Percentiles rank a stretch among this genome's conserved stretches.
Evolutionary conservation across 2,113 vertebrate species (phyloP).

Genomic region (Chaenocephalus aceratus): DNA sequence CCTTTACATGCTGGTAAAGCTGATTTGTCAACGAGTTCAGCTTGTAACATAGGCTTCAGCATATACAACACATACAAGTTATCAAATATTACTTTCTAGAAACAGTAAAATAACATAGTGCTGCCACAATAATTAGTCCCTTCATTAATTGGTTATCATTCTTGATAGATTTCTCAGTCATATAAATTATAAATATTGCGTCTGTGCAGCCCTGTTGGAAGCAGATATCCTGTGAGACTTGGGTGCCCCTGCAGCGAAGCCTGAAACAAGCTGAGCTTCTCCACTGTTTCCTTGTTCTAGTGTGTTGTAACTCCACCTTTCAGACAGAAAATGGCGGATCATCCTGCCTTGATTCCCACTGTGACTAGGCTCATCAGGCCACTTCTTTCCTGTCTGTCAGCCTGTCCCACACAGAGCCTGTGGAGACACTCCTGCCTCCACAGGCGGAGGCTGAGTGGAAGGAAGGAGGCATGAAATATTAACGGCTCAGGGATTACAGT

Average conservation of each 20-base stretch:
- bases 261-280: not conserved
- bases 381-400: slow-evolving; percentile 1
- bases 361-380: slow-evolving; percentile 4
- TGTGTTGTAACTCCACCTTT: not conserved
- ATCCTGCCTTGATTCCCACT: not conserved
- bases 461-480: slow-evolving; percentile 76
- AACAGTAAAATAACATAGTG: not conserved
- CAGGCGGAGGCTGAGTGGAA: slow-evolving; percentile 30
- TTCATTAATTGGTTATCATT: not conserved
- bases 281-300: not conserved
- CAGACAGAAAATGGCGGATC: slow-evolving; percentile 22
- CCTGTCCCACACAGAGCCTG: slow-evolving; percentile 26
- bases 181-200: too few relatives aligned
- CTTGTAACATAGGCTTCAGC: not conserved
- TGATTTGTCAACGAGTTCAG: slow-evolving; percentile 13
- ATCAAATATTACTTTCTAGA: not conserved
- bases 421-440: slow-evolving; percentile 52
- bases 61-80: not conserved
- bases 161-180: not conserved
- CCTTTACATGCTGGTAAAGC: slow-evolving; percentile 94
- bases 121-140: not conserved
- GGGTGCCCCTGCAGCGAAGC: not conserved
- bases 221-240: not conserved
- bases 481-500: slow-evolving; percentile 62
- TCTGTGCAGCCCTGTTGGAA: not conserved